Evolutionary conservation across 1,140 invertebrate genomes (phyloP), one percentile per base, ranked within the genome.

Genomic region (Plodia interpunctella): DNA sequence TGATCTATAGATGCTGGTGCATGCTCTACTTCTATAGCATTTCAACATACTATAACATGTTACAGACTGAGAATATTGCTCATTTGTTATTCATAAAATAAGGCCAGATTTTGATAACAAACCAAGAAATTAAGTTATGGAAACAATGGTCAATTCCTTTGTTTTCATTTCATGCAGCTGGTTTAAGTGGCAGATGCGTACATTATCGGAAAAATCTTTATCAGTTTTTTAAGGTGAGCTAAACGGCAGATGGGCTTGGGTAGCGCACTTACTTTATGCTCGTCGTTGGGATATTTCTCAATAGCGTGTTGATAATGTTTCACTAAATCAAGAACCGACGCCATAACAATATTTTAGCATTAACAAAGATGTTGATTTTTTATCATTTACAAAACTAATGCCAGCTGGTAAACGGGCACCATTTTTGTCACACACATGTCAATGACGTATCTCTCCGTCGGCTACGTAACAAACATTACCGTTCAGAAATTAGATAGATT

Each of bases 241-340:
- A 67, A 63, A 63, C 55, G 57, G 55, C 55, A 59, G 54, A 9
- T 9, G 32, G 8, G 32, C 9, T 35, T 35, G 8, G 13, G 52
- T 30, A 25, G 49, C 35, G n/a, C 49, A 83, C 92, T 91, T 83
- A 94, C 93, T 80, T 92, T 92, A 68, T 88, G 82, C 66, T 92
- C 91, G 68, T 94, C 90, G 60, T 91, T 87, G 38, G 81, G 71
- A 70, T 91, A 91, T 88, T 91, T 93, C 76, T 93, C 92, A 68
- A 94, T 92, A 78, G 89, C 91, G 73, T 91, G 88, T 76, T 94
- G 93, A 81, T 93, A 93, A 86, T 93, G 92, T 74, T 91, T 89
- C 19, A 89, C 74, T 69, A 82, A 78, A 80, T 89, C 83, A 56
- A 89, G 74, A 71, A 89, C 79, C 57, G 84, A 78, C 80, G 87